phyloP scores from a whole-genome alignment of 2,888 invertebrate genomes.

The Teleiodes luculella region DNA sequence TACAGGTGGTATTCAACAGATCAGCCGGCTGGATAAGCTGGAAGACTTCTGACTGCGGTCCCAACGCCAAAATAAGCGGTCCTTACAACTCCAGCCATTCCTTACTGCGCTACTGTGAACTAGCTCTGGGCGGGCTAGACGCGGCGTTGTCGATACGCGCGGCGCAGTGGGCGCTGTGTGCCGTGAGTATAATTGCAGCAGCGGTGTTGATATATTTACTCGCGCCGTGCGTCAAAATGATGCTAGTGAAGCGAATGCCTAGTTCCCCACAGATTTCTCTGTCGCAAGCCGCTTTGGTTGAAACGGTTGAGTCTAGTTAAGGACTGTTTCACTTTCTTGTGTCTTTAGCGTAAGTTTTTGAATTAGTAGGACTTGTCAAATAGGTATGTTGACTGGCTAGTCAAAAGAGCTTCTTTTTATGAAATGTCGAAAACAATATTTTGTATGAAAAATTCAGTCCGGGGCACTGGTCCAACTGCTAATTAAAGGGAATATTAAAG shows the following conservation, averaged over 20 bases:
- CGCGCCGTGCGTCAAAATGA: conserved; percentile 55
- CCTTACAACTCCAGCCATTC: conserved; percentile 53
- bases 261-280: conserved; percentile 54
- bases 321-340: background rate
- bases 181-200: conserved; percentile 53
- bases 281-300: conserved; percentile 60
- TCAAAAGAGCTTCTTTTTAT: no score
- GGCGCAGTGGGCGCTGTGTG: conserved; percentile 62
- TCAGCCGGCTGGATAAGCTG: conserved; percentile 70
- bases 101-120: conserved; percentile 40
- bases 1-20: conserved; percentile 69
- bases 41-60: conserved; percentile 62
- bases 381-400: no score
- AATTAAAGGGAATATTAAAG: no score
- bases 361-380: no score
- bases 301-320: conserved; percentile 35
- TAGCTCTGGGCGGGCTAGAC: conserved; percentile 40
- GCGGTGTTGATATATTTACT: conserved; percentile 55
- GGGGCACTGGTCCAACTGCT: no score
- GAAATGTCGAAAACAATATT: no score
- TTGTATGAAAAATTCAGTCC: no score
- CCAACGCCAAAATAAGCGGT: conserved; percentile 54
- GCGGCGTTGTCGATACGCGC: conserved; percentile 54
- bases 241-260: conserved; percentile 41
- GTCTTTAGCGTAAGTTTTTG: background rate